Evolutionary conservation across 2,888 invertebrate species (phyloP).

Genomic region (Lathronympha strigana): DNA sequence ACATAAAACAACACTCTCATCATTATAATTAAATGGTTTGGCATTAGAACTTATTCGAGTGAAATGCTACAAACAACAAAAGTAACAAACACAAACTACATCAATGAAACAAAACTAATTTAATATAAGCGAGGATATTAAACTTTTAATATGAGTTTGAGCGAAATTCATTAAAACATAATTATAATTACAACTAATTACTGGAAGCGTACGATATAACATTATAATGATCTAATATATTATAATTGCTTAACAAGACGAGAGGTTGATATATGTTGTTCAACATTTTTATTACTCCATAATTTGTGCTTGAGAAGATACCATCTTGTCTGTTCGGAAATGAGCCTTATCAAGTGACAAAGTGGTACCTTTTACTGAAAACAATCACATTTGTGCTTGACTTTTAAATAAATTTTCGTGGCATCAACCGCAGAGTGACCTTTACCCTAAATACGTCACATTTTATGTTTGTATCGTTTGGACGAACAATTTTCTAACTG

Average conservation of each 20-base stretch:
- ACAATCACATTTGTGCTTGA: too few relatives aligned
- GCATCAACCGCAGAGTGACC: too few relatives aligned
- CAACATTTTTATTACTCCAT: constrained; percentile 29
- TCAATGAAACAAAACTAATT: constrained; percentile 17
- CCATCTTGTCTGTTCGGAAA: too few relatives aligned
- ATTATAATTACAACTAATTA: constrained; percentile 36
- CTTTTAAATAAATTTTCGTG: too few relatives aligned
- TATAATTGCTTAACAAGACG: constrained; percentile 24
- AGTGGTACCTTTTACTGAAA: too few relatives aligned
- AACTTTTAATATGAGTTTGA: constrained; percentile 22
- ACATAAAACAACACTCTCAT: too few relatives aligned
- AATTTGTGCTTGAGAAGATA: too few relatives aligned
- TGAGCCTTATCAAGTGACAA: too few relatives aligned
- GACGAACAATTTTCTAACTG: background rate
- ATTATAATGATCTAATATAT: constrained; percentile 18
- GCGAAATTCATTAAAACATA: constrained; percentile 29
- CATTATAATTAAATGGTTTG: too few relatives aligned
- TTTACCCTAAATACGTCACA: too few relatives aligned
- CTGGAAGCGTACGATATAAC: constrained; percentile 12
- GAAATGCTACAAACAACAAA: background rate
- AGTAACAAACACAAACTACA: background rate
- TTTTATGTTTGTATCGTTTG: constrained; percentile 14
- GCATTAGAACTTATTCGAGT: background rate
- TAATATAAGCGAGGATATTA: constrained; percentile 19
- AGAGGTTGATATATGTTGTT: constrained; percentile 26